phyloP scores from a whole-genome alignment of 2,888 invertebrate genomes.

The Drosophila formosana region DNA sequence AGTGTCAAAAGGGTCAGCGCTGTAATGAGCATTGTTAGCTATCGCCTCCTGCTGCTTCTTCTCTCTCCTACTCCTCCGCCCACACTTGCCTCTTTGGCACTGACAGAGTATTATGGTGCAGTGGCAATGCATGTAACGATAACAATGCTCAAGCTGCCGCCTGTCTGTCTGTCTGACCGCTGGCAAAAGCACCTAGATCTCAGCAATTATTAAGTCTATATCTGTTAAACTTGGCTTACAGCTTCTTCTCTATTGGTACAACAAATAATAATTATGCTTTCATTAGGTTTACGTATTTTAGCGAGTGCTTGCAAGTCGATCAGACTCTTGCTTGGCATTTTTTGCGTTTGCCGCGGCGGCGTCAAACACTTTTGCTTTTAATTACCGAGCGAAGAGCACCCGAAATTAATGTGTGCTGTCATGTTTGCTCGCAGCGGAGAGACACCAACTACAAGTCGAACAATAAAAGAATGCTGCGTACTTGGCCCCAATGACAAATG shows the following conservation, averaged over 20 bases:
- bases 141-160: no score
- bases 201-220: no score
- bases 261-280: no score
- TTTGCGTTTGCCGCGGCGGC: slow-evolving; percentile 39
- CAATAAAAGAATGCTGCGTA: slow-evolving; percentile 51
- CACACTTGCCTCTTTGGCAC: not conserved
- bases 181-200: no score
- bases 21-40: slow-evolving; percentile 51
- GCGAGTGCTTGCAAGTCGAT: not conserved
- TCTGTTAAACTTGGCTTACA: no score
- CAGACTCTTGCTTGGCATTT: slow-evolving; percentile 6
- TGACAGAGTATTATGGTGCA: not conserved
- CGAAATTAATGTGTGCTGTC: slow-evolving; percentile 78
- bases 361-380: slow-evolving; percentile 79
- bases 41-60: not conserved
- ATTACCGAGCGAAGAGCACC: slow-evolving; percentile 63
- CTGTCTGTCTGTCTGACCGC: no score
- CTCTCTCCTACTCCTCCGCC: not conserved
- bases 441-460: not conserved
- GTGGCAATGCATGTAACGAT: not conserved
- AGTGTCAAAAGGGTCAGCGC: slow-evolving; percentile 51
- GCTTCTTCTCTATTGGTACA: no score
- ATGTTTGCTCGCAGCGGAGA: slow-evolving; percentile 58
- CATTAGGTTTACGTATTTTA: no score
- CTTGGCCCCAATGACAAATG: slow-evolving; percentile 77